Evolutionary conservation across 2,888 invertebrate genomes (phyloP).

Genomic region (Tiliacea aurago): DNA sequence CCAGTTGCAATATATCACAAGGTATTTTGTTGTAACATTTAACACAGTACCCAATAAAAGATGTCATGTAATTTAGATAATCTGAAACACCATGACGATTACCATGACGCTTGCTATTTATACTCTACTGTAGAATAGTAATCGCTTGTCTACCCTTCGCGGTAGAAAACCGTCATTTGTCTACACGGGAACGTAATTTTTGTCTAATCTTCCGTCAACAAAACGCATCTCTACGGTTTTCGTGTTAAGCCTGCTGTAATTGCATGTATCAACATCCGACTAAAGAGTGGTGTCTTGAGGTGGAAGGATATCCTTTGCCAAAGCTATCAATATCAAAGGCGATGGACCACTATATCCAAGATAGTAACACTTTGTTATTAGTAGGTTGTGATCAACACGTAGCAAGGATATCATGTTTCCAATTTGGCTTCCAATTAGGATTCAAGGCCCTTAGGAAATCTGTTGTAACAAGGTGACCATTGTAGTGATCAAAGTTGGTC

Average conservation of each 20-base stretch:
- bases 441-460: neutral
- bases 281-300: neutral
- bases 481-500: neutral
- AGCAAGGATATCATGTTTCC: slow-evolving; percentile 1
- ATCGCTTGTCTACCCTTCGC: too few relatives aligned
- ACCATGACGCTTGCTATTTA: too few relatives aligned
- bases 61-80: too few relatives aligned
- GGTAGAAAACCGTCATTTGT: too few relatives aligned
- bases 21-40: too few relatives aligned
- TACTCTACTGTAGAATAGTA: too few relatives aligned
- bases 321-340: slow-evolving; percentile 6
- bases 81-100: too few relatives aligned
- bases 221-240: too few relatives aligned
- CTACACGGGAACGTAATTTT: too few relatives aligned
- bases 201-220: too few relatives aligned
- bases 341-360: neutral
- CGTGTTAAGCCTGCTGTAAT: neutral
- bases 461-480: slow-evolving; percentile 3
- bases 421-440: slow-evolving; percentile 11
- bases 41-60: too few relatives aligned
- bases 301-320: neutral
- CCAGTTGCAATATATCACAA: too few relatives aligned
- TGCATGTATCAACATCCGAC: neutral
- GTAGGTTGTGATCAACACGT: neutral
- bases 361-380: neutral